Evolutionary conservation across 1,140 invertebrate genomes (phyloP).

Genomic region (Bombus cullumanus): DNA sequence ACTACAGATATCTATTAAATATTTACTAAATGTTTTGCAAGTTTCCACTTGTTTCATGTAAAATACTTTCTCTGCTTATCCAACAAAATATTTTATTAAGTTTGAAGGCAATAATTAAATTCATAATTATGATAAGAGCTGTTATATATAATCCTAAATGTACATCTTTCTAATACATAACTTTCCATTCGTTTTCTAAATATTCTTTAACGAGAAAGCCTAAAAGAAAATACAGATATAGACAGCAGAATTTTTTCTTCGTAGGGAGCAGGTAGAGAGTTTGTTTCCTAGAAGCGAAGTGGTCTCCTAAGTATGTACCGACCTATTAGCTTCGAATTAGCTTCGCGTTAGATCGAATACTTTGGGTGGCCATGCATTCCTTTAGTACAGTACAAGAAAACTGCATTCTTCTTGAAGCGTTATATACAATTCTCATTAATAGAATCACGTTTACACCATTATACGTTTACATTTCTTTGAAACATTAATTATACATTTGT

Average conservation of each 20-base stretch:
- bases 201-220: background rate
- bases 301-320: slow-evolving; percentile 14
- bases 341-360: slow-evolving; percentile 10
- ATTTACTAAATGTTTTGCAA: background rate
- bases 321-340: slow-evolving; percentile 5
- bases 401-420: no score
- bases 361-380: slow-evolving; percentile 23
- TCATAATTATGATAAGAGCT: background rate
- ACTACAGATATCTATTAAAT: background rate
- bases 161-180: background rate
- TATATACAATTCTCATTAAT: background rate
- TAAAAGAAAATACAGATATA: background rate
- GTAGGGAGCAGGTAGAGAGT: slow-evolving; percentile 23
- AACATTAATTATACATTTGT: background rate
- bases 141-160: background rate
- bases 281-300: slow-evolving; percentile 24
- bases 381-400: background rate
- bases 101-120: background rate
- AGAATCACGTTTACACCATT: background rate
- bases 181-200: background rate
- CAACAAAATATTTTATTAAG: background rate
- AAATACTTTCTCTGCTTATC: background rate
- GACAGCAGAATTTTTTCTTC: background rate
- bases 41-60: background rate
- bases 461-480: background rate